Percentiles rank a stretch among this genome's conserved stretches.
phyloP scores from a whole-genome alignment of 2,113 vertebrate genomes.

The Blennius ocellaris region DNA sequence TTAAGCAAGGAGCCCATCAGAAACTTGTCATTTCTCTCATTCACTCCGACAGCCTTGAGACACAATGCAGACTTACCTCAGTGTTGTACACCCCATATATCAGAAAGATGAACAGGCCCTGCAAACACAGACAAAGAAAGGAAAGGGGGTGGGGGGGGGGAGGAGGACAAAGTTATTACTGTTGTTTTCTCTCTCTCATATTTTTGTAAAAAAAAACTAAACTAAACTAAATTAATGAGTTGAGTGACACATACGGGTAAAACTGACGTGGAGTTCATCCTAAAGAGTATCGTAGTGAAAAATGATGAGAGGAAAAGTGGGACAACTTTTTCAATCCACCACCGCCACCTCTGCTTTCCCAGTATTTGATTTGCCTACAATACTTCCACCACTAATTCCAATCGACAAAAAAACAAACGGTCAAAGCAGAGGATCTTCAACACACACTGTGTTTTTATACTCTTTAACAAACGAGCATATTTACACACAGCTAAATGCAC shows the following conservation, averaged over 20 bases:
- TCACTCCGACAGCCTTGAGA: slow-evolving; percentile 99
- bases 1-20: slow-evolving; percentile 94
- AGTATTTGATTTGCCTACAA: slow-evolving; percentile 48
- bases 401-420: slow-evolving; percentile 47
- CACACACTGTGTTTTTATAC: slow-evolving; percentile 44
- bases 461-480: slow-evolving; percentile 7
- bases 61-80: slow-evolving; percentile 98
- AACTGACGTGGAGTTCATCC: neutral
- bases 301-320: slow-evolving; percentile 19
- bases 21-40: slow-evolving; percentile 99
- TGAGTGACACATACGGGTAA: neutral
- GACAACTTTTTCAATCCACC: slow-evolving; percentile 55
- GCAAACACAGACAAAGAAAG: slow-evolving; percentile 80
- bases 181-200: slow-evolving; percentile 65
- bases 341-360: slow-evolving; percentile 45
- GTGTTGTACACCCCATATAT: slow-evolving; percentile 99
- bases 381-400: slow-evolving; percentile 16
- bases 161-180: slow-evolving; percentile 77
- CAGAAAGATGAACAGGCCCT: slow-evolving; percentile 99
- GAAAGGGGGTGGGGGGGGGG: slow-evolving; percentile 8
- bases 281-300: slow-evolving; percentile 2
- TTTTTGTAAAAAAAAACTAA: slow-evolving; percentile 20
- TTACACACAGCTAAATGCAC: neutral
- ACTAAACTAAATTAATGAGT: slow-evolving; percentile 35
- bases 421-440: slow-evolving; percentile 70